phyloP scores from a whole-genome alignment of 2,888 invertebrate genomes.

The Carabus problematicus region DNA sequence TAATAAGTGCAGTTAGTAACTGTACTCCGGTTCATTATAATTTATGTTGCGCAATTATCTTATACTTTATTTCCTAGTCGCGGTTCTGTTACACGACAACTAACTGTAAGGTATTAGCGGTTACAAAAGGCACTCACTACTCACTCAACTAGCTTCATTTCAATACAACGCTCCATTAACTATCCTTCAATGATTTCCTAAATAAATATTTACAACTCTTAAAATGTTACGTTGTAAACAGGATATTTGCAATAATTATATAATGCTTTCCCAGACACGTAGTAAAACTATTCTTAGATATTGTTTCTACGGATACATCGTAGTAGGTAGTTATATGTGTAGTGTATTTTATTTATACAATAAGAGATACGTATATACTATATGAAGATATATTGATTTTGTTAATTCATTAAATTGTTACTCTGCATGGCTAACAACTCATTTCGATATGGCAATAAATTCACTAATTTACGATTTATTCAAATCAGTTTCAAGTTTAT shows the following conservation, averaged over 20 bases:
- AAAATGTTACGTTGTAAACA: background rate
- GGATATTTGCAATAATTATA: too few relatives aligned
- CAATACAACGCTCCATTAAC: background rate
- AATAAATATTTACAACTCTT: background rate
- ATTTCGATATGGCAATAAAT: too few relatives aligned
- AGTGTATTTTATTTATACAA: too few relatives aligned
- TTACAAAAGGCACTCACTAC: background rate
- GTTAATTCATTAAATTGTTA: too few relatives aligned
- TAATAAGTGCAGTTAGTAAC: conserved; percentile 33
- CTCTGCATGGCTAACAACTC: too few relatives aligned
- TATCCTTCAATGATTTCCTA: background rate
- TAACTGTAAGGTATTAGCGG: conserved; percentile 14
- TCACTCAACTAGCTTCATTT: background rate
- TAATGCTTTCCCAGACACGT: too few relatives aligned
- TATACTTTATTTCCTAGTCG: conserved; percentile 26
- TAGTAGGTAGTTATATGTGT: too few relatives aligned
- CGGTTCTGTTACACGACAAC: conserved; percentile 8
- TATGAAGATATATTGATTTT: too few relatives aligned
- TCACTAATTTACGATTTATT: background rate
- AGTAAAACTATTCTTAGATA: too few relatives aligned
- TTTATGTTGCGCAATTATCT: conserved; percentile 29
- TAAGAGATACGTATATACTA: too few relatives aligned
- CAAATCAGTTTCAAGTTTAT: conserved; percentile 5
- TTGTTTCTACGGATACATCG: too few relatives aligned
- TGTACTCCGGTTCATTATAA: conserved; percentile 19